phyloP scores from a whole-genome alignment of 1,140 invertebrate species.

The Colletes latitarsis region DNA sequence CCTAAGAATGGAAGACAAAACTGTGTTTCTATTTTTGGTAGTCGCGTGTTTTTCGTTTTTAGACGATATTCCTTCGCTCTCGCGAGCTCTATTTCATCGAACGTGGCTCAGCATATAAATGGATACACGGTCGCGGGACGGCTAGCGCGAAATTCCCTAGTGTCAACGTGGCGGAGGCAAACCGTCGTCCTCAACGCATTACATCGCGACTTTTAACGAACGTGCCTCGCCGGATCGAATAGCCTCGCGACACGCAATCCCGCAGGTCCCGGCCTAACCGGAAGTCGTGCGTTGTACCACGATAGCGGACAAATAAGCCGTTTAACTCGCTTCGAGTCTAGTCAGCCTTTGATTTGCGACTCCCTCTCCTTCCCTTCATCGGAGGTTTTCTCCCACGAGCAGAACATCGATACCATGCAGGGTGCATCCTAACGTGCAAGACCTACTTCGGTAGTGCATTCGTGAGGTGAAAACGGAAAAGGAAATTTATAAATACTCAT shows the following conservation, averaged over 20 bases:
- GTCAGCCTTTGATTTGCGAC: conserved; percentile 13
- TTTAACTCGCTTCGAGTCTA: conserved; percentile 34
- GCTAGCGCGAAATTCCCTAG: conserved; percentile 26
- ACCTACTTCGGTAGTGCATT: no score
- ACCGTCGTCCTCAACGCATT: conserved; percentile 35
- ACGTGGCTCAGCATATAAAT: background rate
- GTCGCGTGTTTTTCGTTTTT: no score
- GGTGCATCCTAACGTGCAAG: no score
- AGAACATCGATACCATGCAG: no score
- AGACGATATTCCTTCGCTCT: no score
- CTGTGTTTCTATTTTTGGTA: no score
- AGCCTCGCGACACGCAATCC: conserved; percentile 44
- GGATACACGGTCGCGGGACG: no score
- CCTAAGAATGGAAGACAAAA: no score
- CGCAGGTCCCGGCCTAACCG: conserved; percentile 20
- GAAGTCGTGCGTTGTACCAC: conserved; percentile 36
- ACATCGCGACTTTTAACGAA: conserved; percentile 34
- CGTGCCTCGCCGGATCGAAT: conserved; percentile 39
- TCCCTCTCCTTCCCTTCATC: background rate
- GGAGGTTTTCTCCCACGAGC: conserved; percentile 14
- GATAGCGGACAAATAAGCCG: conserved; percentile 52
- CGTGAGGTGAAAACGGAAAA: no score
- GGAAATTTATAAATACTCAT: no score
- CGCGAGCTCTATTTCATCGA: no score
- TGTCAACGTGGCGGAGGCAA: conserved; percentile 25